Evolutionary conservation across 2,888 invertebrate genomes (phyloP), one percentile per base, ranked within the genome.

Genomic region (Drosophila lacicola): DNA sequence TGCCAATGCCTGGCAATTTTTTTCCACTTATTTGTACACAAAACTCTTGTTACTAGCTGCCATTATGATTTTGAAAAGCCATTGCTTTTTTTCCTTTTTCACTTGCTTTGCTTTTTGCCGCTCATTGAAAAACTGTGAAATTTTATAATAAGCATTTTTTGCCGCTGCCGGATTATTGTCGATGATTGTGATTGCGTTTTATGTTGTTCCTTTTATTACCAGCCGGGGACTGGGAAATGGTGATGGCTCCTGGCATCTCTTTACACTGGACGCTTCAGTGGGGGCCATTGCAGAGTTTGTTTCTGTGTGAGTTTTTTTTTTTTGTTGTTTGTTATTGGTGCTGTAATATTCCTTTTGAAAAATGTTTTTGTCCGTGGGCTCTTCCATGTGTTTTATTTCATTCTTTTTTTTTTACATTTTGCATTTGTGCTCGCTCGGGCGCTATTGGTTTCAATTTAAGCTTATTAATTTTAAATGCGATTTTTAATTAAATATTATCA

Each of bases 31-130:
- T 82, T 83, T 83, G 87, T 85, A 78, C 88, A 86, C 86, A 88
- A 85, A 90, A 88, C 90, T 88, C 90, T 90, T 88, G 90, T 90
- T 90, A 90, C 90, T 88, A 90, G 91, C 90, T 91, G 90, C 90
- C 90, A 91, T 91, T 91, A 91, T 91, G 90, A 88, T 91, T 90
- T 91, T 90, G 84, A 91, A 91, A 91, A 91, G 90, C 91, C 90
- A 90, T 90, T 90, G 88, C 75, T 65, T 65, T 70, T 68, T 68
- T 65, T 51, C 54, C 66, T 58, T 60, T 54, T 56, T 49, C 45
- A 42, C 61, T 70, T 46, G 57, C 60, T 74, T 74, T 74, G 54
- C 58, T 68, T 70, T 79, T 62, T 75, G 65, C 54, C 67, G 75
- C 85, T 89, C 89, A 88, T 89, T 88, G 88, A 90, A 91, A 85